phyloP scores from a whole-genome alignment of 2,888 invertebrate genomes.

The Andrena minutula region DNA sequence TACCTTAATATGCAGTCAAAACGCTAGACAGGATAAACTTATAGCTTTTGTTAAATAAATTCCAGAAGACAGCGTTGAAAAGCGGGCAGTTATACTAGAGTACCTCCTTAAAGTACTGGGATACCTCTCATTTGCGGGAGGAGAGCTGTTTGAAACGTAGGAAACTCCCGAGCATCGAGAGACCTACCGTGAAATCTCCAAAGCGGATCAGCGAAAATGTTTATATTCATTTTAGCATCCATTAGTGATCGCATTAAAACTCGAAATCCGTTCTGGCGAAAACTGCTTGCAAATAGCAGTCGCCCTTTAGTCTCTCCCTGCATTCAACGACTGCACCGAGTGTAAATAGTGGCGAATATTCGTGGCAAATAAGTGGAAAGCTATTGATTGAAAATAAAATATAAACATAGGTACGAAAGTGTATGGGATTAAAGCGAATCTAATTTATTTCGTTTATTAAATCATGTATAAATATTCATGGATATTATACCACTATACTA shows the following conservation, averaged over 20 bases:
- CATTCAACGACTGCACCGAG: background rate
- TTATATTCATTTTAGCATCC: conserved; percentile 79
- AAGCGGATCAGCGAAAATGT: conserved; percentile 78
- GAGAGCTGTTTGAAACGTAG: conserved; percentile 8
- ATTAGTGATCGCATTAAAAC: conserved; percentile 79
- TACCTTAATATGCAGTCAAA: too few relatives aligned
- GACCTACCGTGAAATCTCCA: conserved; percentile 59
- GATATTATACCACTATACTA: background rate
- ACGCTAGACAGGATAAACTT: too few relatives aligned
- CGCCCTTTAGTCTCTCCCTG: conserved; percentile 25
- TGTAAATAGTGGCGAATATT: background rate
- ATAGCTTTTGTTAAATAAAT: too few relatives aligned
- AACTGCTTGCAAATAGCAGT: conserved; percentile 38
- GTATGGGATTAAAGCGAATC: background rate
- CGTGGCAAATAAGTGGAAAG: conserved; percentile 7
- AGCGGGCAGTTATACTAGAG: too few relatives aligned
- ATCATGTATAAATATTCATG: too few relatives aligned
- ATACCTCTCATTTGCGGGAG: conserved; percentile 1
- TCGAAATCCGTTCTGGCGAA: conserved; percentile 42
- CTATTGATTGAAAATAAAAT: background rate
- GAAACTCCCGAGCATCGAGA: conserved; percentile 34
- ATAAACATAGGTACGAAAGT: conserved; percentile 4
- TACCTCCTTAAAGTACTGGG: background rate
- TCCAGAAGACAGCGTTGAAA: too few relatives aligned
- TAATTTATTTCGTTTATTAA: background rate